phyloP scores from a whole-genome alignment of 2,113 vertebrate species.

The Etheostoma cragini region DNA sequence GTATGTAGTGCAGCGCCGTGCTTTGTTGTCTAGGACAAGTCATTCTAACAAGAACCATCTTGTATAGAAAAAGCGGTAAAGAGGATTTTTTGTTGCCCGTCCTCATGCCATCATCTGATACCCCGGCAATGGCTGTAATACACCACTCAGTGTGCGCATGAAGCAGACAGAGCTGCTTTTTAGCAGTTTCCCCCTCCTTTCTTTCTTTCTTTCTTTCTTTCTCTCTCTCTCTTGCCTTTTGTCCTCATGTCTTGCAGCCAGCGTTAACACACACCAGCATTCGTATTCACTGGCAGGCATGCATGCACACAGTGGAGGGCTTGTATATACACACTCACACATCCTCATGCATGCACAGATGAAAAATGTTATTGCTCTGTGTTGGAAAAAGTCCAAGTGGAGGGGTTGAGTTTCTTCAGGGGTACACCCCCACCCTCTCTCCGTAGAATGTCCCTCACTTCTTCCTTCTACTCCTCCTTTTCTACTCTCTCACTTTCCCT shows the following conservation, averaged over 20 bases:
- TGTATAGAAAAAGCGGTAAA: constrained; percentile 57
- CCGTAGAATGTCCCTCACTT: constrained; percentile 50
- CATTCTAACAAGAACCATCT: constrained; percentile 69
- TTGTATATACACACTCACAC: constrained; percentile 46
- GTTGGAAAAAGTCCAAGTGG: constrained; percentile 79
- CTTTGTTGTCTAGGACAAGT: constrained; percentile 64
- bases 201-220: constrained; percentile 16
- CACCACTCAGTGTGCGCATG: background rate
- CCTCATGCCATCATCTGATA: constrained; percentile 61
- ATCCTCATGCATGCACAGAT: constrained; percentile 65
- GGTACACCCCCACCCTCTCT: constrained; percentile 41
- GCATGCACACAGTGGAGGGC: constrained; percentile 56
- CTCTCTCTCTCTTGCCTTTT: constrained; percentile 43
- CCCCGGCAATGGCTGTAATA: constrained; percentile 25
- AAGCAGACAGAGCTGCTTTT: constrained; percentile 21
- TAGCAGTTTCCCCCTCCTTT: constrained; percentile 30
- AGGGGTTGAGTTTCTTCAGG: constrained; percentile 81
- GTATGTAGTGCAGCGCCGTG: constrained; percentile 4
- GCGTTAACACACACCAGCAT: constrained; percentile 49
- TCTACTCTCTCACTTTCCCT: constrained; percentile 38
- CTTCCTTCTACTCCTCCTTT: constrained; percentile 56
- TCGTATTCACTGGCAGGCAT: constrained; percentile 39
- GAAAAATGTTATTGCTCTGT: constrained; percentile 81
- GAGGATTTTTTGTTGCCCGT: constrained; percentile 50
- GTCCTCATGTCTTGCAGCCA: constrained; percentile 46